Base-by-base conservation (phyloP, 2,888 invertebrate genomes). In the Leptinotarsa haldemani region DNA sequence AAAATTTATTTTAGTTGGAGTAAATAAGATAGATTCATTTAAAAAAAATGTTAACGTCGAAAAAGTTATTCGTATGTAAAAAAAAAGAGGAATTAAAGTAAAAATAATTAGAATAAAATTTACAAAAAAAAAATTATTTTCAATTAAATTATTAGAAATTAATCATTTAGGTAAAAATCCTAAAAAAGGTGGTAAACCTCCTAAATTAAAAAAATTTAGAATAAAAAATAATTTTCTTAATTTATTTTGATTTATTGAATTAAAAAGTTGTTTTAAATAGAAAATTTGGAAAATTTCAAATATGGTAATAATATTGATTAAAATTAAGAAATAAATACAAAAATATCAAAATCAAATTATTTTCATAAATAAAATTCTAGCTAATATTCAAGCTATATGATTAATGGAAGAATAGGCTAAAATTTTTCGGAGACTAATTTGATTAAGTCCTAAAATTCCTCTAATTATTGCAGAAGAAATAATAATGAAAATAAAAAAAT, bases 141-240 rank as follows among this genome's bases (percentile, higher is more conserved):
- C 79, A 77, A 89, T 86, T 87, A 91, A 77, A 82, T 85, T 87
- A 87, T 90, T 89, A 84, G 91, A 90, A 74, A 89, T 84, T 82
- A 91, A 82, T 89, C 90, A 91, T 89, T 92, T 91, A 3, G 91
- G 90, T 0, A 90, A 86, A 88, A 92, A 91, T 88, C 91, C 91
- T 83, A 91, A 82, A 82, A 91, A 90, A 0, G 91, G 91, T 0
- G 91, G 91, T 73, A 91, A 79, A 20, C 91, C 91, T 0, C 90
- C 90, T 87, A 91, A 84, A 0, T 90, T 91, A 77, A 91, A 69
- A 83, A 91, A 88, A 87, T 89, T 90, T 84, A 90, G 84, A 82
- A 89, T 86, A 84, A 90, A 83, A 58, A 86, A 87, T 83, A 90
- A 86, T 89, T 90, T 91, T 81, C 88, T 85, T 81, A 84, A 78